Evolutionary conservation across 2,797 vertebrate genomes (phyloP).

Genomic region (Pseudochromis fuscus): DNA sequence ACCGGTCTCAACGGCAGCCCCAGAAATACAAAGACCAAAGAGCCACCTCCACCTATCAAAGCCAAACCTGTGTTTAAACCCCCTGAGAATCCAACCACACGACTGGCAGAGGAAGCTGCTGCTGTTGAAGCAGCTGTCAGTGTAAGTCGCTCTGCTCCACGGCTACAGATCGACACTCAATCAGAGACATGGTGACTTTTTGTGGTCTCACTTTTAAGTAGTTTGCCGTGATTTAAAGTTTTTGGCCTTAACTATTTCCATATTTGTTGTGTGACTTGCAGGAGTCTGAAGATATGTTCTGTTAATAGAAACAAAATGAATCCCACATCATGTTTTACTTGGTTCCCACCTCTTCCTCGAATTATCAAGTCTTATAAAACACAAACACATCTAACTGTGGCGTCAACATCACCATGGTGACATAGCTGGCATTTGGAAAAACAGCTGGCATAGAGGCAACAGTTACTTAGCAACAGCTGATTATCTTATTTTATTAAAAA

Average conservation of each 20-base stretch:
- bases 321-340: neutral
- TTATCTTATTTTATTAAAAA: slow-evolving; percentile 42
- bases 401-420: slow-evolving; percentile 60
- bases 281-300: neutral
- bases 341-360: neutral
- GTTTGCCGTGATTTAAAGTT: neutral
- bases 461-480: slow-evolving; percentile 73
- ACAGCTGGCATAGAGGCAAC: slow-evolving; percentile 51
- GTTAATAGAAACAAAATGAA: neutral
- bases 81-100: slow-evolving; percentile 55
- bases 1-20: slow-evolving; percentile 75
- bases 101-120: slow-evolving; percentile 63
- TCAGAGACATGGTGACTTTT: neutral
- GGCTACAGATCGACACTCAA: no score
- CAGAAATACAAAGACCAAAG: slow-evolving; percentile 80
- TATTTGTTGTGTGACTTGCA: neutral
- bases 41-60: slow-evolving; percentile 85
- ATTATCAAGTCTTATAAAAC: slow-evolving; percentile 8
- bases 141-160: slow-evolving; percentile 48
- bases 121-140: slow-evolving; percentile 53
- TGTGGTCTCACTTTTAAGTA: neutral
- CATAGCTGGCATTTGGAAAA: slow-evolving; percentile 54
- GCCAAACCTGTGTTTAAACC: slow-evolving; percentile 83
- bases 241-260: neutral
- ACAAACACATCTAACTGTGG: slow-evolving; percentile 26